These are phyloP conservation scores for Acromyrmex heyeri DNA, from an alignment of 1,140 invertebrate genomes.

Conservation along the genomic window DNA sequence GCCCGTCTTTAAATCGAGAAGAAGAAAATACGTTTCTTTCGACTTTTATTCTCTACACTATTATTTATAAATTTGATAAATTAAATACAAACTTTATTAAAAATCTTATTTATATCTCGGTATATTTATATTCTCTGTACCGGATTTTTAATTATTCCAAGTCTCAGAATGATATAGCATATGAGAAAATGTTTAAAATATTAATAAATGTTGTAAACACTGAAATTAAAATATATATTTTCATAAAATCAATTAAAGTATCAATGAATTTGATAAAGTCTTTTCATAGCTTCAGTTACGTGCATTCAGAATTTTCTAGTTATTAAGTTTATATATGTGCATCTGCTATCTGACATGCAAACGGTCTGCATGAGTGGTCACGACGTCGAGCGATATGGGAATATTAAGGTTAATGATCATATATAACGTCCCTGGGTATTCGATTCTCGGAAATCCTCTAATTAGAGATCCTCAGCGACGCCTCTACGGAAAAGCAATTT, in stretches of 20 bases:
- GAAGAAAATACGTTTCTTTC: background rate
- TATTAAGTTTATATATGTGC: conserved; percentile 7
- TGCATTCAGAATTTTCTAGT: background rate
- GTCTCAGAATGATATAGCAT: background rate
- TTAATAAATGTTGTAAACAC: conserved; percentile 32
- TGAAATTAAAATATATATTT: background rate
- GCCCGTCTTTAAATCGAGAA: background rate
- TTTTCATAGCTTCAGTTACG: background rate
- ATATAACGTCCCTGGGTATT: conserved; percentile 21
- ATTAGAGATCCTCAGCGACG: conserved; percentile 69
- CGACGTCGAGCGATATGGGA: background rate
- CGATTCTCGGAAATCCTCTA: conserved; percentile 51
- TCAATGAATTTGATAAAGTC: background rate
- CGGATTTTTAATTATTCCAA: background rate
- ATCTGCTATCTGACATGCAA: conserved; percentile 11
- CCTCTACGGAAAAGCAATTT: conserved; percentile 68
- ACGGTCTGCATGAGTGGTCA: conserved; percentile 5
- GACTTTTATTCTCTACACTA: background rate
- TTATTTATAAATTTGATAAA: conserved; percentile 5
- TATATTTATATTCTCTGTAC: background rate
- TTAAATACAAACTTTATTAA: conserved; percentile 2
- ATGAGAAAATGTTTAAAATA: background rate
- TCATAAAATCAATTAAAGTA: background rate
- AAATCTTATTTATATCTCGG: background rate
- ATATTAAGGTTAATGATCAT: conserved; percentile 38